Evolutionary conservation across 2,888 invertebrate species (phyloP), one percentile per base, ranked within the genome.

Genomic region (Gisinianus flammeolus): DNA sequence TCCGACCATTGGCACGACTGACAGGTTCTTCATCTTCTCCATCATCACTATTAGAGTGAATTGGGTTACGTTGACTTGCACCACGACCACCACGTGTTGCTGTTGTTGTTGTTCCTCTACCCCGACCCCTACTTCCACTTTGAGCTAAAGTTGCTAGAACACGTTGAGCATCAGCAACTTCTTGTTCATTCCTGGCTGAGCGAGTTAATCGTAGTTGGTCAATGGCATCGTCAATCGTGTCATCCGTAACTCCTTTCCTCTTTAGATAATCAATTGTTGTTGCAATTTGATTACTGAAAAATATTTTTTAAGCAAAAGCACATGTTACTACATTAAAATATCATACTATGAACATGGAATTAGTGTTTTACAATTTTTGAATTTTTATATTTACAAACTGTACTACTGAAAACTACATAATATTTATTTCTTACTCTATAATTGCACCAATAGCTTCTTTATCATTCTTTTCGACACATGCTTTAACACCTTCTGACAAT

Each of bases 401-500:
- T 12, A 52, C 22, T 72, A 1, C 22, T 44, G 33, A 5, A 58
- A 35, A 22, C 44, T 35, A 35, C 35, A 35, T 35, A 35, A 35
- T 35, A 35, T 8, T 35, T 8, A 62, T 22, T 78, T 76, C n/a
- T 75, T 79, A 79, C 76, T 83, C 81, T 10, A 84, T 78, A 2
- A 90, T 86, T 73, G 91, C 87, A 78, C 87, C 86, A 12, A 87
- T 86, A 0, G 91, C 91, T 79, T 90, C 89, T 16, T 85, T 85
- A 85, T 92, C 91, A 73, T 88, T 89, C 79, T 91, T 90, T 79
- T 92, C 91, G 0, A 94, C 91, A 86, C 89, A 91, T 80, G 91
- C 91, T 73, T 90, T 89, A 62, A 96, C 92, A 22, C 95, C 93
- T 86, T 93, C 92, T 2, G 93, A 92, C 83, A 97, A 88, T 0